A percentile compares a stretch with the other conserved stretches of the same genome.
phyloP scores from a whole-genome alignment of 1,140 invertebrate genomes.

The Mercenaria mercenaria region DNA sequence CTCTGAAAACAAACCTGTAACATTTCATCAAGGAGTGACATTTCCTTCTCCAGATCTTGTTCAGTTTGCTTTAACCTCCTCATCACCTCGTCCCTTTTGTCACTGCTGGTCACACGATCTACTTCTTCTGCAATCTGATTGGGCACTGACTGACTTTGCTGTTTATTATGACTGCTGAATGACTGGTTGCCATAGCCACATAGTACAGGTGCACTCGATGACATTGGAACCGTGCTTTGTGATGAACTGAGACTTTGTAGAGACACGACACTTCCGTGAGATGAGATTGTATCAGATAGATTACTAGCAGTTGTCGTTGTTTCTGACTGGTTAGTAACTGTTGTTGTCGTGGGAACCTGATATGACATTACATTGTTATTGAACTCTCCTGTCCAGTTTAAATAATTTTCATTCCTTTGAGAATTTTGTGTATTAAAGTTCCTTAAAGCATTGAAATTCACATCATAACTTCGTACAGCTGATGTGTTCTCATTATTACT shows the following conservation, averaged over 20 bases:
- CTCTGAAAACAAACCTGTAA: slow-evolving; percentile 73
- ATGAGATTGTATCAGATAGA: slow-evolving; percentile 59
- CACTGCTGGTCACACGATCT: slow-evolving; percentile 23
- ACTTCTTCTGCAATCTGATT: slow-evolving; percentile 68
- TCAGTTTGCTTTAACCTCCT: slow-evolving; percentile 77
- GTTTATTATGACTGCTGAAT: slow-evolving; percentile 17
- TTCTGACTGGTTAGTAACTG: slow-evolving; percentile 49
- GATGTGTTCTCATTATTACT: slow-evolving; percentile 19
- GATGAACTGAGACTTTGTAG: slow-evolving; percentile 30
- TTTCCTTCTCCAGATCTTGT: slow-evolving; percentile 78
- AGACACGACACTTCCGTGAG: slow-evolving; percentile 47
- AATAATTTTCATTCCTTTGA: slow-evolving; percentile 46
- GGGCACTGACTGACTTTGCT: slow-evolving; percentile 66
- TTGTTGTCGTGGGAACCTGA: slow-evolving; percentile 56
- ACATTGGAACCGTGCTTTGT: slow-evolving; percentile 59
- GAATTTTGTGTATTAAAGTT: slow-evolving; percentile 12
- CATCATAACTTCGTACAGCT: slow-evolving; percentile 49
- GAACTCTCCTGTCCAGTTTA: slow-evolving; percentile 54
- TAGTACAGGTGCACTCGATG: slow-evolving; percentile 72
- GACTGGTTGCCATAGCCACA: slow-evolving; percentile 67
- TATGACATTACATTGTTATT: slow-evolving; percentile 70
- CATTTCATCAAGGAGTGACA: slow-evolving; percentile 82
- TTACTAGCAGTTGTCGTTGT: slow-evolving; percentile 22
- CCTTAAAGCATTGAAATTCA: slow-evolving; percentile 49
- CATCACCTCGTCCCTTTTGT: slow-evolving; percentile 70